Evolutionary conservation across 30 jellyfish, hydroid and myxozoan genomes (phyloP).

Genomic region (Nemopilema nomurai): DNA sequence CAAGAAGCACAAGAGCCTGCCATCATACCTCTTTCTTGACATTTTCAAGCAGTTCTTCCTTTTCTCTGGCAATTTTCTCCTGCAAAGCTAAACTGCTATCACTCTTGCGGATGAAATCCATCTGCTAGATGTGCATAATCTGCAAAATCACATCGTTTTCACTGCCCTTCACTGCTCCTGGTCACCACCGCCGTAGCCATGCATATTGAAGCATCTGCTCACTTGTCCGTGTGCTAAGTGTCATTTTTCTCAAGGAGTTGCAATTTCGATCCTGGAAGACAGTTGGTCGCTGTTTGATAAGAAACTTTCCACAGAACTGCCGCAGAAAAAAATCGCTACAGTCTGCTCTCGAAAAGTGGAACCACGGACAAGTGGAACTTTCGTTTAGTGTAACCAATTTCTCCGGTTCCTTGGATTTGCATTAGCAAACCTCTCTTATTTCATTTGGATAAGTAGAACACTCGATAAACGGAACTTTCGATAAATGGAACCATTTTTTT

Average conservation of each 20-base stretch:
- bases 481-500: too few species aligned
- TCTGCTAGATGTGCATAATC: constrained; percentile 17
- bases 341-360: too few species aligned
- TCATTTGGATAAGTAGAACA: too few species aligned
- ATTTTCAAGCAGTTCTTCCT: constrained; percentile 73
- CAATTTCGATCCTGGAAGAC: background rate
- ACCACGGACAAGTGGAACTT: too few species aligned
- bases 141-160: background rate
- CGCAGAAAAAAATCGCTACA: too few species aligned
- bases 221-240: constrained; percentile 22
- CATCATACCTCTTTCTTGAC: constrained; percentile 72
- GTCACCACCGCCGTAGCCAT: constrained; percentile 22
- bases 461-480: too few species aligned
- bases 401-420: too few species aligned
- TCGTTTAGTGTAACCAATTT: too few species aligned
- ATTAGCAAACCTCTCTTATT: too few species aligned
- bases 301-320: background rate
- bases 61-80: constrained; percentile 53
- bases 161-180: constrained; percentile 1
- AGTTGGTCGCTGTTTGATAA: background rate
- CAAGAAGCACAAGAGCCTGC: background rate
- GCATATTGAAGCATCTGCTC: constrained; percentile 44
- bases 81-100: constrained; percentile 34
- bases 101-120: constrained; percentile 59
- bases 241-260: constrained; percentile 20